These are phyloP conservation scores for Magallana nippona DNA, from an alignment of 2,888 invertebrate species.

Conservation along the genomic window DNA sequence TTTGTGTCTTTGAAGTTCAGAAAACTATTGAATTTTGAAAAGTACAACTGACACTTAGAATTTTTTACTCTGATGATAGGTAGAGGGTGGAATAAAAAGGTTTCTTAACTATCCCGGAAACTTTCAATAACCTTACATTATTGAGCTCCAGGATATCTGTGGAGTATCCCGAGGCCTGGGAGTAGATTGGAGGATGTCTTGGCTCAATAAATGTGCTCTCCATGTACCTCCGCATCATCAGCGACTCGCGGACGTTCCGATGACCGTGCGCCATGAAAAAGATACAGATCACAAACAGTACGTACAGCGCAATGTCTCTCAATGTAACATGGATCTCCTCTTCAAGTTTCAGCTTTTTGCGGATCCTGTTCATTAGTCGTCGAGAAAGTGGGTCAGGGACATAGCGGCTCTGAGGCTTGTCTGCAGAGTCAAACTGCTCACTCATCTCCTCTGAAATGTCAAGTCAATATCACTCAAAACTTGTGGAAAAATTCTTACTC, in stretches of 20 bases:
- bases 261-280: constrained; percentile 63
- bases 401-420: constrained; percentile 47
- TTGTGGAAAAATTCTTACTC: neutral
- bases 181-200: neutral
- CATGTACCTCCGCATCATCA: constrained; percentile 53
- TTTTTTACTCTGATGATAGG: no score
- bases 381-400: constrained; percentile 54
- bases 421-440: constrained; percentile 53
- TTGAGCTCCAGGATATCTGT: constrained; percentile 9
- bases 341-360: constrained; percentile 58
- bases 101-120: neutral
- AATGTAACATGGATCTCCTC: constrained; percentile 56
- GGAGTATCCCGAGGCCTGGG: neutral
- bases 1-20: no score
- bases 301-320: constrained; percentile 62
- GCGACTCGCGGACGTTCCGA: constrained; percentile 52
- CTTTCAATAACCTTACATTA: neutral
- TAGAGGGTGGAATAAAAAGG: neutral
- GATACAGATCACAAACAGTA: constrained; percentile 59
- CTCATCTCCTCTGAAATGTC: constrained; percentile 21
- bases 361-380: constrained; percentile 53
- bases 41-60: no score
- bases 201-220: constrained; percentile 56
- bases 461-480: neutral
- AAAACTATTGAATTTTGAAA: no score